Conservation (phyloP, 2,888 invertebrate genomes). For the Sceliomorpha sp. region DNA sequence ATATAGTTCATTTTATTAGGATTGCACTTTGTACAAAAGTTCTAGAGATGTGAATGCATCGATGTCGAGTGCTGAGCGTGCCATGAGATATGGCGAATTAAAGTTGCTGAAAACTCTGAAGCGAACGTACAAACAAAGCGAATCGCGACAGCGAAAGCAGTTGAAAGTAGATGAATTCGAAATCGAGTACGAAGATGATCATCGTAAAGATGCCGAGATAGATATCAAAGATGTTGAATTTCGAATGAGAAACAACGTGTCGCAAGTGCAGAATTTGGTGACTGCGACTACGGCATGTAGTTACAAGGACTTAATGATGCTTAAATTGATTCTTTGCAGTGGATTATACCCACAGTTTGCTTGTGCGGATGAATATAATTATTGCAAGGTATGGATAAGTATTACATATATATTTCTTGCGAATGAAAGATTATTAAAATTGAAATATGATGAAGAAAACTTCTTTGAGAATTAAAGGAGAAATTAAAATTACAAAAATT, state of each 20-base stretch:
- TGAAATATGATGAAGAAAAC: too few species aligned
- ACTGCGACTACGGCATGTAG: slow-evolving; percentile 84
- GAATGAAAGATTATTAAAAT: too few species aligned
- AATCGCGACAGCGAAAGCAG: slow-evolving; percentile 87
- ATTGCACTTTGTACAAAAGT: slow-evolving; percentile 84
- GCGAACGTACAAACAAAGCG: slow-evolving; percentile 86
- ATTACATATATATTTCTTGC: neutral
- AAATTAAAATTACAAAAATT: too few species aligned
- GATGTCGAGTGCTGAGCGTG: slow-evolving; percentile 86
- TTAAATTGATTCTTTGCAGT: slow-evolving; percentile 92
- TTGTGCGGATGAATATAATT: slow-evolving; percentile 96
- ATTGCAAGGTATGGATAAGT: slow-evolving; percentile 85
- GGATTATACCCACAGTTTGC: slow-evolving; percentile 98
- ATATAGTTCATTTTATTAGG: slow-evolving; percentile 78
- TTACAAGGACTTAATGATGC: slow-evolving; percentile 85
- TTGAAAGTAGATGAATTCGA: slow-evolving; percentile 87
- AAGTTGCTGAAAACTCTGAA: slow-evolving; percentile 92
- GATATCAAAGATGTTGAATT: slow-evolving; percentile 95
- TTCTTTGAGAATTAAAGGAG: too few species aligned
- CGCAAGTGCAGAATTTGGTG: slow-evolving; percentile 86
- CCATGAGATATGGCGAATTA: slow-evolving; percentile 93
- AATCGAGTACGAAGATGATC: slow-evolving; percentile 84
- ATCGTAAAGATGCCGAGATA: slow-evolving; percentile 82
- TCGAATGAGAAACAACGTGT: slow-evolving; percentile 88
- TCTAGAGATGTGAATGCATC: slow-evolving; percentile 82